Evolutionary conservation across 2,113 vertebrate genomes (phyloP).

Genomic region (Columba livia): DNA sequence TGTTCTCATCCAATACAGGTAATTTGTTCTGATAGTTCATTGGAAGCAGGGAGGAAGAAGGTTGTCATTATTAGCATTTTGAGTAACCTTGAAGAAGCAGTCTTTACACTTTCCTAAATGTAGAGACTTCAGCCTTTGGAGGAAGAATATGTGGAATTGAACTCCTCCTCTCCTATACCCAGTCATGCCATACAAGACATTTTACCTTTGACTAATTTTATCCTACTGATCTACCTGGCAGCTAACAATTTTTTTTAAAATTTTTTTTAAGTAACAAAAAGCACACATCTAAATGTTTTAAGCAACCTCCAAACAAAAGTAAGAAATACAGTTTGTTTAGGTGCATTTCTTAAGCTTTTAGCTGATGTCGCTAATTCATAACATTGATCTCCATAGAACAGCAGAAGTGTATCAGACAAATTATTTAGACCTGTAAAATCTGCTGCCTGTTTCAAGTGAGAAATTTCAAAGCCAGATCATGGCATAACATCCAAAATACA

Average conservation of each 20-base stretch:
- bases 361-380: not conserved
- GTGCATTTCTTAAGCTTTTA: not conserved
- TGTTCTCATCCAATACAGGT: not conserved
- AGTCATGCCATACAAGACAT: not conserved
- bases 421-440: not conserved
- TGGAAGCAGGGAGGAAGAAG: not conserved
- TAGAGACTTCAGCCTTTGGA: not conserved
- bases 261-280: not conserved
- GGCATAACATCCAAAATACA: not conserved
- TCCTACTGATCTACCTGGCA: not conserved
- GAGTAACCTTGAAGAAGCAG: not conserved
- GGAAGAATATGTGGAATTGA: not conserved
- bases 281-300: not conserved
- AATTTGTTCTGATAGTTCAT: not conserved
- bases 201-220: not conserved
- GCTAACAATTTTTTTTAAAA: not conserved
- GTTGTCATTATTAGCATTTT: not conserved
- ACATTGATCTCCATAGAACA: not conserved
- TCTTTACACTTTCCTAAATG: not conserved
- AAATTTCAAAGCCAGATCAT: not conserved
- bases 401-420: not conserved
- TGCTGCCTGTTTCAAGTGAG: not conserved
- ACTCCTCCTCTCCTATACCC: not conserved
- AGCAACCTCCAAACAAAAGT: not conserved
- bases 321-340: not conserved